Percentiles rank a stretch among this genome's conserved stretches.
phyloP scores from a whole-genome alignment of 2,797 vertebrate species.

The Lepilemur ruficaudatus region DNA sequence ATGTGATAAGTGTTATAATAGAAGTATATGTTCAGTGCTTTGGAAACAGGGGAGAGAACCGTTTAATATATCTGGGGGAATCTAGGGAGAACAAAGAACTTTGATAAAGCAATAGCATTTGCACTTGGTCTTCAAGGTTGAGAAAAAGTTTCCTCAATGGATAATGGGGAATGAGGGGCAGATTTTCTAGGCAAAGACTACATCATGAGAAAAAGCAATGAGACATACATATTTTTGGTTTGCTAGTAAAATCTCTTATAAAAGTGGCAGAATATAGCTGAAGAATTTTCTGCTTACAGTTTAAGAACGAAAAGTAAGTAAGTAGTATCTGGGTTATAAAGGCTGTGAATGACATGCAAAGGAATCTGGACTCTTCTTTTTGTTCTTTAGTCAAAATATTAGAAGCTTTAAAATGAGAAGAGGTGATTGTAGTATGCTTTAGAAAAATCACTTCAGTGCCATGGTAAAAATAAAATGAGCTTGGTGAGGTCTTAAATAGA shows the following conservation, averaged over 20 bases:
- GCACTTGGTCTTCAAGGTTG: not conserved
- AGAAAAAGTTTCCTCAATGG: not conserved
- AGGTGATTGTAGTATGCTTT: not conserved
- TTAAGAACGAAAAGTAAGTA: not conserved
- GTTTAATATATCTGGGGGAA: not conserved
- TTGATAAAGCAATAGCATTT: not conserved
- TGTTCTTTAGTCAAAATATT: not conserved
- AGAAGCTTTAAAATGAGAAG: not conserved
- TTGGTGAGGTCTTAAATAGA: not conserved
- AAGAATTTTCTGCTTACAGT: not conserved
- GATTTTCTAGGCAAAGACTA: not conserved
- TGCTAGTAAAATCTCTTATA: not conserved
- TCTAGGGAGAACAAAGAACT: not conserved
- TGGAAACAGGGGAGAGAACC: not conserved
- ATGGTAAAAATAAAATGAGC: not conserved
- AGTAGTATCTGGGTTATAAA: not conserved
- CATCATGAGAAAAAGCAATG: not conserved
- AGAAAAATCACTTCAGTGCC: not conserved
- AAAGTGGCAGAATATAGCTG: not conserved
- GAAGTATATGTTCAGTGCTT: not conserved
- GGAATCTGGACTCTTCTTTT: not conserved
- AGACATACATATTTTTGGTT: not conserved
- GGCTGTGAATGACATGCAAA: not conserved
- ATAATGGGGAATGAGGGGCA: not conserved
- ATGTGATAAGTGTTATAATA: not conserved